Percentiles rank a stretch among this genome's conserved stretches.
Evolutionary conservation across 2,797 vertebrate species (phyloP).

Genomic region (Hybognathus amarus): DNA sequence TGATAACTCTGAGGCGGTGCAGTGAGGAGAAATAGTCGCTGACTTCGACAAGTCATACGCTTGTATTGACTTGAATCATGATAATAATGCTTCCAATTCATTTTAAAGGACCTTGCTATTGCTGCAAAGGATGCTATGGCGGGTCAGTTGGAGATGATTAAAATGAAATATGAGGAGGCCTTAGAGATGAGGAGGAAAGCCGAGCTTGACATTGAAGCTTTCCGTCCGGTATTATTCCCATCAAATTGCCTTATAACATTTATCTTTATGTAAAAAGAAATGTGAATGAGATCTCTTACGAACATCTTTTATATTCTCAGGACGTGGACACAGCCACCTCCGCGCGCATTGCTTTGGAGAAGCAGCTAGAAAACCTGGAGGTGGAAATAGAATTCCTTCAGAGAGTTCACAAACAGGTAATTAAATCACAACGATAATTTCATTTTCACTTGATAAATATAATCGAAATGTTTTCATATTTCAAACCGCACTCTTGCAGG

Average conservation of each 20-base stretch:
- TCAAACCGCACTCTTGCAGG: constrained; percentile 62
- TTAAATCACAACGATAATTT: not conserved
- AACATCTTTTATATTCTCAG: constrained; percentile 54
- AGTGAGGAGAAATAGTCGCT: not conserved
- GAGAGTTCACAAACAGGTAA: constrained; percentile 70
- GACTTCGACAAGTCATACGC: no score
- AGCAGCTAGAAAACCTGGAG: constrained; percentile 78
- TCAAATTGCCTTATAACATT: not conserved
- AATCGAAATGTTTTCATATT: not conserved
- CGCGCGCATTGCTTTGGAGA: constrained; percentile 74
- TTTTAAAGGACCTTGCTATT: constrained; percentile 78
- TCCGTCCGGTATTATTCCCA: constrained; percentile 75
- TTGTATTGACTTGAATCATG: no score
- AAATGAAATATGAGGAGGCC: constrained; percentile 79
- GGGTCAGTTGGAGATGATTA: constrained; percentile 75
- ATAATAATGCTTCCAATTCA: constrained; percentile 9
- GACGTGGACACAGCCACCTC: constrained; percentile 74
- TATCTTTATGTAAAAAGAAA: constrained; percentile 15
- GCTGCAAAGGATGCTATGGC: constrained; percentile 73
- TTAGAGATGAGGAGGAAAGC: constrained; percentile 78
- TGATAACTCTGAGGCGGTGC: not conserved
- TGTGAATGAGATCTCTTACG: not conserved
- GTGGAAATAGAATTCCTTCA: constrained; percentile 77
- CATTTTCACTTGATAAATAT: not conserved
- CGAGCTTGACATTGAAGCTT: constrained; percentile 77